Conservation (phyloP, 2,888 invertebrate genomes). For the Polymixis lichenea region DNA sequence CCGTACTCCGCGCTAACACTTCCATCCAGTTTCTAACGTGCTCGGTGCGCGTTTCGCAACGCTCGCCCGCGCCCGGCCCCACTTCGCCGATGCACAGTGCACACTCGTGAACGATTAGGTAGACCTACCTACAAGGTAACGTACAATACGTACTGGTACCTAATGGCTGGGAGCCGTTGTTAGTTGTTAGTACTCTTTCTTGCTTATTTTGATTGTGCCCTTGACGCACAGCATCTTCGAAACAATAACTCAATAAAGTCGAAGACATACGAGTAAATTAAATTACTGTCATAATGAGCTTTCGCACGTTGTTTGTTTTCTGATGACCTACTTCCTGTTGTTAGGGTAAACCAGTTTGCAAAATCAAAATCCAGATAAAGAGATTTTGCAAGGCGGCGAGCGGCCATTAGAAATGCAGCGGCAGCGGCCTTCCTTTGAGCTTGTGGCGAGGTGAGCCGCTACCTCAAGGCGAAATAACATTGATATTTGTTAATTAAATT, state of each 20-base stretch:
- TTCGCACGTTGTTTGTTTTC: constrained; percentile 29
- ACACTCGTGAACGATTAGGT: constrained; percentile 81
- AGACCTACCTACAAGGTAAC: constrained; percentile 81
- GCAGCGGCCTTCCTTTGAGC: constrained; percentile 82
- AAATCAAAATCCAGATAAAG: constrained; percentile 75
- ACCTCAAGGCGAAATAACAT: constrained; percentile 83
- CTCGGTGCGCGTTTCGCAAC: constrained; percentile 88
- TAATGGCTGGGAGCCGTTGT: constrained; percentile 66
- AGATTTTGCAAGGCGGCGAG: constrained; percentile 78
- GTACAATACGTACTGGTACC: constrained; percentile 74
- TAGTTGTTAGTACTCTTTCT: constrained; percentile 22
- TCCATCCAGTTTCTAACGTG: constrained; percentile 90
- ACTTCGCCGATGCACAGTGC: constrained; percentile 83
- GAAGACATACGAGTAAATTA: not conserved
- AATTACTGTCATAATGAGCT: not conserved
- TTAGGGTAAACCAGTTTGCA: constrained; percentile 68
- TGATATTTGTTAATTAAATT: constrained; percentile 83
- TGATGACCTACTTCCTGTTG: constrained; percentile 71
- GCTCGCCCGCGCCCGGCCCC: constrained; percentile 80
- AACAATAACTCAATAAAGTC: not conserved
- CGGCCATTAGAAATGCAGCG: constrained; percentile 84
- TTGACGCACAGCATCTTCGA: constrained; percentile 11
- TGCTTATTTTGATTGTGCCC: constrained; percentile 28
- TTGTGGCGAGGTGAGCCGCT: constrained; percentile 84
- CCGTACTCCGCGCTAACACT: constrained; percentile 89